Evolutionary conservation across 2,888 invertebrate genomes (phyloP), one percentile per base, ranked within the genome.

Genomic region (Chrysolina americana): DNA sequence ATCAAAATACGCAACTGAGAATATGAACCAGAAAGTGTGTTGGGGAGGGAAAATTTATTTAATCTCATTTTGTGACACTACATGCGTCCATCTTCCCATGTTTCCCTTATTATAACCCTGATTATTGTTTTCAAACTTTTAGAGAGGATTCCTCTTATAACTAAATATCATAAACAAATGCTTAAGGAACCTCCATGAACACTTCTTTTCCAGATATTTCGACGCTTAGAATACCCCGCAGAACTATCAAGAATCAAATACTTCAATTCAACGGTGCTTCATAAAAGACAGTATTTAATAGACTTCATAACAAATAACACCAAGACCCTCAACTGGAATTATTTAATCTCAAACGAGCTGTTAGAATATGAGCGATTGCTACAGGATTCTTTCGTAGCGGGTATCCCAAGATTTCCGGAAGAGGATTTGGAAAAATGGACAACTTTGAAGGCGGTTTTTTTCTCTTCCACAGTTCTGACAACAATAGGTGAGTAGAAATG

Each of bases 381-480:
- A 65, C 93, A 94, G 87, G 91, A 92, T 83, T 95, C 95, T 0
- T 93, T 94, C 36, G 90, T 92, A 72, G 92, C 91, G 70, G 95
- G 95, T 13, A 87, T 87, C 75, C 82, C 83, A 47, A 79, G 80
- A 19, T 82, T 81, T 70, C 85, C 83, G 74, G 83, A 84, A 64
- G 71, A 78, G 50, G 91, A 85, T 59, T 70, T 81, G 21, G 91
- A 92, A 80, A 92, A 93, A 84, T 96, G 96, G 96, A 95, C 93
- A 82, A 92, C 93, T 82, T 88, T 95, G 64, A 95, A 95, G 87
- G 94, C 96, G 5, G 94, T 96, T 56, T 96, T 96, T 89, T 96
- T 96, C 86, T 95, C 96, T 15, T 96, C 96, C 41, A 96, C 96
- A 68, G 95, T 97, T 81, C 92, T 96, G 85, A 96, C 96, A 71